Evolutionary conservation across 2,113 vertebrate genomes (phyloP).

Genomic region (Probosciger aterrimus): DNA sequence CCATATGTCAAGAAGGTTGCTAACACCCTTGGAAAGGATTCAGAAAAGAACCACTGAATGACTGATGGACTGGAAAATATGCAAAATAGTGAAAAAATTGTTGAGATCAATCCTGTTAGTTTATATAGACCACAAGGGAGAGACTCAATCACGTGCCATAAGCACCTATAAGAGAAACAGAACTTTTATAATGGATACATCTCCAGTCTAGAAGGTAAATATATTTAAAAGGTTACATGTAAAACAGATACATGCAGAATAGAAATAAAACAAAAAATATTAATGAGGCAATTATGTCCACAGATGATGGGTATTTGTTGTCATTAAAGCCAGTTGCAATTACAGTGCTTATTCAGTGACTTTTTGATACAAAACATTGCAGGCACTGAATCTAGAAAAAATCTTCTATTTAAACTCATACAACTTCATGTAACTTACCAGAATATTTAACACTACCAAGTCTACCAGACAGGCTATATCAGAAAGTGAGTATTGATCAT

Average conservation of each 20-base stretch:
- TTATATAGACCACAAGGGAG: neutral
- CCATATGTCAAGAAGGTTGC: neutral
- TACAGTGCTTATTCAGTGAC: neutral
- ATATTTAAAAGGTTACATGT: neutral
- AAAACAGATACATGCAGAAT: neutral
- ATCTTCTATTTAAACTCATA: neutral
- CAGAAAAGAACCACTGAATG: neutral
- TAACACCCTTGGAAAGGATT: neutral
- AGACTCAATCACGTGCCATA: fast-evolving
- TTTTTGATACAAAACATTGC: neutral
- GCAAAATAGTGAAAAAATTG: neutral
- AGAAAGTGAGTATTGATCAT: neutral
- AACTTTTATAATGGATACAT: neutral
- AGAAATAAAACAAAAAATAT: neutral
- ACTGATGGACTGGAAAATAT: neutral
- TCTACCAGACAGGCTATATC: neutral
- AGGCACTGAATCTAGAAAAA: neutral
- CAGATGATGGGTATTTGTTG: neutral
- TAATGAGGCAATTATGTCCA: neutral
- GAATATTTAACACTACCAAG: neutral
- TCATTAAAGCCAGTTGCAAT: neutral
- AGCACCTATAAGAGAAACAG: neutral
- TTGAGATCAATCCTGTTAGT: neutral
- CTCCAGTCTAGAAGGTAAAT: neutral
- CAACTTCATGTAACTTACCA: neutral